phyloP scores from a whole-genome alignment of 1,140 invertebrate genomes.

The Drosophila arawakana region DNA sequence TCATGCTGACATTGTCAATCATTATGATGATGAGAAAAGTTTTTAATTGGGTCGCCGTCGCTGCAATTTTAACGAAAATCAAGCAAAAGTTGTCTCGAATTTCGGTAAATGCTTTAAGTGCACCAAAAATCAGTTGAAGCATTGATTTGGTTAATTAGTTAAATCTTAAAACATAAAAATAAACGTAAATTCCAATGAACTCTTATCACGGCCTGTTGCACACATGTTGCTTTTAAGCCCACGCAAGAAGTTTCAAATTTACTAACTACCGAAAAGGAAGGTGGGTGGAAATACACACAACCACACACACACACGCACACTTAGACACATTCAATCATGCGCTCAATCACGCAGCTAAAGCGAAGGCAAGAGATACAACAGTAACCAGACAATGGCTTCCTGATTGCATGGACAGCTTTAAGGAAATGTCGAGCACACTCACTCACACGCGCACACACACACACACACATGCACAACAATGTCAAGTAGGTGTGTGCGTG shows the following conservation, averaged over 20 bases:
- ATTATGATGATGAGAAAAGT: conserved; percentile 68
- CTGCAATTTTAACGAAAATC: conserved; percentile 10
- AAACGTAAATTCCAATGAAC: conserved; percentile 16
- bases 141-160: conserved; percentile 41
- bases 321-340: conserved; percentile 63
- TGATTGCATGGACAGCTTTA: conserved; percentile 73
- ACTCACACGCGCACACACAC: conserved; percentile 1
- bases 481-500: neutral
- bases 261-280: neutral
- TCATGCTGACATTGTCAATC: conserved; percentile 66
- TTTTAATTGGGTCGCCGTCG: conserved; percentile 72
- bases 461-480: conserved; percentile 9
- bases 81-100: conserved; percentile 3
- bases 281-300: conserved; percentile 18
- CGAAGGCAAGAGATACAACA: conserved; percentile 45
- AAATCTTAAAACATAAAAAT: conserved; percentile 23
- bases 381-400: conserved; percentile 67
- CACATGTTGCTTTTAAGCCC: conserved; percentile 12
- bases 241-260: neutral
- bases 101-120: neutral
- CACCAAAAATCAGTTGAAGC: conserved; percentile 18
- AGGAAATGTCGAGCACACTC: conserved; percentile 61
- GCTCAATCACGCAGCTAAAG: conserved; percentile 70
- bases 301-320: conserved; percentile 19
- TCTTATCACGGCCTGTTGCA: conserved; percentile 39